These are phyloP conservation scores for Glyptemys insculpta DNA, from an alignment of 2,797 vertebrate genomes.

Conservation along the genomic window DNA sequence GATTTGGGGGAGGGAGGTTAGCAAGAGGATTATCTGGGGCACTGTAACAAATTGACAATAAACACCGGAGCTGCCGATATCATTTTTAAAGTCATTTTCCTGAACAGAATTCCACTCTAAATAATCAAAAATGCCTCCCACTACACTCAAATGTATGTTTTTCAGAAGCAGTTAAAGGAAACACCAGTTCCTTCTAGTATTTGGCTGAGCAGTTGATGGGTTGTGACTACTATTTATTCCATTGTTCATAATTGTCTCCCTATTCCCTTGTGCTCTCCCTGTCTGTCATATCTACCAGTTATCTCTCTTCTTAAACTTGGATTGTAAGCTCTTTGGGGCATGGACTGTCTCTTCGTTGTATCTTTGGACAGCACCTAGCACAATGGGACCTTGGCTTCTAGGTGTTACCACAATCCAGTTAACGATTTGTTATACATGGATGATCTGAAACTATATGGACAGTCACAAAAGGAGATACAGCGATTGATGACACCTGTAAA, in stretches of 20 bases:
- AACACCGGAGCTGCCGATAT: not conserved
- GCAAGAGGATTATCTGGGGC: not conserved
- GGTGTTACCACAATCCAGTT: fast-evolving
- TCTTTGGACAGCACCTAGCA: not conserved
- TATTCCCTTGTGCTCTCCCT: not conserved
- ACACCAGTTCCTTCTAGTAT: slow-evolving; percentile 16
- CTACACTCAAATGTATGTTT: not conserved
- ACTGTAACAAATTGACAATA: not conserved
- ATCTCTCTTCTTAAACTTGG: not conserved
- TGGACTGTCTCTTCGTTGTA: not conserved
- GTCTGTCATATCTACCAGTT: not conserved
- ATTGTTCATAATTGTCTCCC: not conserved
- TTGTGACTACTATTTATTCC: not conserved
- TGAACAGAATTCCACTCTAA: not conserved
- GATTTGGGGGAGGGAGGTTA: not conserved
- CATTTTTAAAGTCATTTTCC: not conserved
- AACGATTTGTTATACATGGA: not conserved
- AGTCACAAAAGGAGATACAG: not conserved
- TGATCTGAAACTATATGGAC: not conserved
- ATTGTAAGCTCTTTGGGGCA: not conserved
- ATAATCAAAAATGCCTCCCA: not conserved
- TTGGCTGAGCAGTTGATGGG: not conserved
- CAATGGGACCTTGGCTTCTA: not conserved
- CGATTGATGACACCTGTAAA: not conserved
- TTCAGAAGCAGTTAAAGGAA: not conserved